Base-by-base conservation (phyloP, 2,113 vertebrate genomes). In the Pycnonotus jocosus region DNA sequence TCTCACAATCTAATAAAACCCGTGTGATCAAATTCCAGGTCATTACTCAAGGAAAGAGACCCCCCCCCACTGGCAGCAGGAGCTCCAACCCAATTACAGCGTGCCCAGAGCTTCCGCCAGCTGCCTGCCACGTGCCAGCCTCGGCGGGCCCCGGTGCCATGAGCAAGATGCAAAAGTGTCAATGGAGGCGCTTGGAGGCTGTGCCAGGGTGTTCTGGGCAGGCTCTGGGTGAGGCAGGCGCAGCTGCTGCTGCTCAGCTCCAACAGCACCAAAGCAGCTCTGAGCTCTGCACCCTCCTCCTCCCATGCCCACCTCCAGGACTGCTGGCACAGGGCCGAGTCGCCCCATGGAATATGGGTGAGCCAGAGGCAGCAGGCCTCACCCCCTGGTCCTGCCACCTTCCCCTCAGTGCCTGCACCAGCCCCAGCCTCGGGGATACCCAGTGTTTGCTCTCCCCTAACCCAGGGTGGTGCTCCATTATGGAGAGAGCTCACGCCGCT, bases 1-100 rank as follows among this genome's bases (percentile, higher is more conserved):
- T 5, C 94, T 72, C 69, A 60, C 83, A 76, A 79, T 57, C 95
- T 78, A 33, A 89, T 95, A 56, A 95, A 96, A 92, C 69, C 94
- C 0, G 0, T 8, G 0, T n/a, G 93, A 97, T 96, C 69, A 18
- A 89, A 96, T 97, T 97, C 97, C 97, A 95, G 97, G 96, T 96
- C 97, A 95, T 95, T 96, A 92, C 96, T 94, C 92, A 81, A 68
- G 96, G 90, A 95, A 93, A 91, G 77, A 82, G 94, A 93, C 20
- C 19, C 95, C 93, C 84, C 93, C 88, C 69, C 61, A 74, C 81
- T 8, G 12, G 64, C 92, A 92, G 86, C 31, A 0, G 88, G 70
- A 82, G 92, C 85, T 95, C 65, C 83, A 79, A 93, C 79, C 92
- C 96, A 97, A 87, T 96, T 92, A 91, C 92, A 95, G 92, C 1